Percentiles rank a stretch among this genome's conserved stretches.
Evolutionary conservation across 2,888 invertebrate species (phyloP).

Genomic region (Blastobasis adustella): DNA sequence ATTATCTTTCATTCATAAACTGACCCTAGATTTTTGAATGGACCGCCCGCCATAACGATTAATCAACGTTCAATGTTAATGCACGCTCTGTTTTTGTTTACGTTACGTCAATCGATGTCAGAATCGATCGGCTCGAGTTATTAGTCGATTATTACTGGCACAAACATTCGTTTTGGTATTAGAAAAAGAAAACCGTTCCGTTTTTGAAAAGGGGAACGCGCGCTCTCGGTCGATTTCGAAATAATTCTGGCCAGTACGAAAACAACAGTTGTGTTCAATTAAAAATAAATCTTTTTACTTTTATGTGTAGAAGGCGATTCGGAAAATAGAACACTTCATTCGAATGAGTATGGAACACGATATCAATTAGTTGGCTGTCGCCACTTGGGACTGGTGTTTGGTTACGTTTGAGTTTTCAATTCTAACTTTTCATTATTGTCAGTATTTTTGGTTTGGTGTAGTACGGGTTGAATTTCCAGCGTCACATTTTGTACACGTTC

Average conservation of each 20-base stretch:
- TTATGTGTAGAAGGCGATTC: no score
- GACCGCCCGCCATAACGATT: constrained; percentile 33
- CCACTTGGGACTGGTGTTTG: not conserved
- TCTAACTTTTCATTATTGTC: not conserved
- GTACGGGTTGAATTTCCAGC: no score
- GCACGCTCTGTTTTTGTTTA: constrained; percentile 58
- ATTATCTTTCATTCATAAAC: constrained; percentile 37
- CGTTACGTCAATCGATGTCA: constrained; percentile 31
- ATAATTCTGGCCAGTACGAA: no score
- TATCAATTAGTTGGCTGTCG: not conserved
- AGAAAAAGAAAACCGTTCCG: no score
- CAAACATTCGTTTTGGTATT: not conserved
- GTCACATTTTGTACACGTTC: no score
- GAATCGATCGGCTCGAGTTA: constrained; percentile 11
- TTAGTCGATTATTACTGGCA: constrained; percentile 16
- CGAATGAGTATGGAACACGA: no score
- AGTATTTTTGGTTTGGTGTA: no score
- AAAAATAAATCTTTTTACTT: no score
- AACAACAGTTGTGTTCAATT: no score
- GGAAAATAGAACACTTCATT: no score
- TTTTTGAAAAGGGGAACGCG: no score
- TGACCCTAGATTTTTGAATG: constrained; percentile 30
- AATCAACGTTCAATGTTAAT: constrained; percentile 51
- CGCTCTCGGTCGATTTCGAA: no score
- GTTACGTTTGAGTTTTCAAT: not conserved